phyloP scores from a whole-genome alignment of 2,888 invertebrate genomes.

The Pseudococcus viburni region DNA sequence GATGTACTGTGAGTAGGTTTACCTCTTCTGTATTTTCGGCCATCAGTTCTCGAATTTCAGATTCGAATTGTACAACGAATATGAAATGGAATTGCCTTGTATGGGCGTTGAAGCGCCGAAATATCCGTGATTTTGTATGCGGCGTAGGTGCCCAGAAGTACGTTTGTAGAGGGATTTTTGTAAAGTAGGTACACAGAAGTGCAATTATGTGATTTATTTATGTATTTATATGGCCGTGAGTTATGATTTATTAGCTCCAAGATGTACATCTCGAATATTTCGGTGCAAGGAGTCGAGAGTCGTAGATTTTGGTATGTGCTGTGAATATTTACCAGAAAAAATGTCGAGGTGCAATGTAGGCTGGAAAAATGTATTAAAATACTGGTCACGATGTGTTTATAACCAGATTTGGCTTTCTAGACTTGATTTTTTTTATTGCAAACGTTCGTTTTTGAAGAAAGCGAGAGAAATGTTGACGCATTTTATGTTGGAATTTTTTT shows the following conservation, averaged over 20 bases:
- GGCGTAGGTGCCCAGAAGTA: background rate
- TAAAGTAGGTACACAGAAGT: background rate
- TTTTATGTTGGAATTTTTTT: too few relatives aligned
- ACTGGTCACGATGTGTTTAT: background rate
- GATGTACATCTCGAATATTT: background rate
- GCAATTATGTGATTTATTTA: slow-evolving; percentile 7
- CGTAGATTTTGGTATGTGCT: too few relatives aligned
- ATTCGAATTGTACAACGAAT: background rate
- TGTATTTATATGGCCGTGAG: background rate
- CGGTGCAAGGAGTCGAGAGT: background rate
- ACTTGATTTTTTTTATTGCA: too few relatives aligned
- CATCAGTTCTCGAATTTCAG: background rate
- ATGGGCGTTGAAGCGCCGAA: background rate
- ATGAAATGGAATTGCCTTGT: background rate
- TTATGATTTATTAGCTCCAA: background rate
- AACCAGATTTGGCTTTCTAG: background rate
- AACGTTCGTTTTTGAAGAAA: too few relatives aligned
- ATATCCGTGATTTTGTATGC: background rate
- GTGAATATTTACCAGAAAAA: too few relatives aligned
- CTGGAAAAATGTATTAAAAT: background rate
- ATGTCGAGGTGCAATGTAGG: too few relatives aligned
- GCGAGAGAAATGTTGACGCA: too few relatives aligned
- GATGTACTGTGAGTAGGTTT: background rate
- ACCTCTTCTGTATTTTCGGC: background rate
- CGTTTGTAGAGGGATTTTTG: background rate